phyloP scores from a whole-genome alignment of 1,140 invertebrate species.

The Megalonaias nervosa region DNA sequence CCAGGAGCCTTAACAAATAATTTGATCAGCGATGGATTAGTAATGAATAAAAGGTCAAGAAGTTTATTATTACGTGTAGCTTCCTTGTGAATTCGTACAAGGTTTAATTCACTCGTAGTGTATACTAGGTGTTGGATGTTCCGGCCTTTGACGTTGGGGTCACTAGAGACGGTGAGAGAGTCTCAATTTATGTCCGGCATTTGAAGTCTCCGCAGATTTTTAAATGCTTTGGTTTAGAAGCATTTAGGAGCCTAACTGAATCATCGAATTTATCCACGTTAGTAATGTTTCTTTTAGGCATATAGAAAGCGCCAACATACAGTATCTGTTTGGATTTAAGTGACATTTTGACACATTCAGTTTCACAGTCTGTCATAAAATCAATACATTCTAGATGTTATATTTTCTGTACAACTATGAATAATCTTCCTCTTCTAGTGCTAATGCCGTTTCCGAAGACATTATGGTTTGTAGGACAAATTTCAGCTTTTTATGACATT shows the following conservation, averaged over 20 bases:
- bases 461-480: background rate
- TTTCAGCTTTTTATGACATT: no score
- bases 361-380: conserved; percentile 10
- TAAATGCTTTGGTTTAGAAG: conserved; percentile 4
- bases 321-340: conserved; percentile 1
- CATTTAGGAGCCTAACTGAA: background rate
- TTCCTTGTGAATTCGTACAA: conserved; percentile 15
- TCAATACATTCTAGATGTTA: background rate
- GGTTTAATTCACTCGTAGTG: background rate
- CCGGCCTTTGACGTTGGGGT: background rate
- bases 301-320: conserved; percentile 3
- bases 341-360: conserved; percentile 8
- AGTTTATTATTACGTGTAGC: conserved; percentile 18
- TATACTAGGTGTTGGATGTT: conserved; percentile 14
- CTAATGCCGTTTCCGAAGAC: conserved; percentile 1
- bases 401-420: background rate
- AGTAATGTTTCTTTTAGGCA: conserved; percentile 9
- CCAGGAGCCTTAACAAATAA: conserved; percentile 6
- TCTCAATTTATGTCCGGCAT: conserved; percentile 16
- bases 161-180: background rate
- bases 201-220: conserved; percentile 18
- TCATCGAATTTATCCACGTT: background rate
- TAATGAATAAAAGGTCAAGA: conserved; percentile 24
- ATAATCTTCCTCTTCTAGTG: conserved; percentile 1
- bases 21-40: conserved; percentile 16